Percentiles rank a stretch among this genome's conserved stretches.
phyloP scores from a whole-genome alignment of 1,140 invertebrate species.

The Drosophila santomea region DNA sequence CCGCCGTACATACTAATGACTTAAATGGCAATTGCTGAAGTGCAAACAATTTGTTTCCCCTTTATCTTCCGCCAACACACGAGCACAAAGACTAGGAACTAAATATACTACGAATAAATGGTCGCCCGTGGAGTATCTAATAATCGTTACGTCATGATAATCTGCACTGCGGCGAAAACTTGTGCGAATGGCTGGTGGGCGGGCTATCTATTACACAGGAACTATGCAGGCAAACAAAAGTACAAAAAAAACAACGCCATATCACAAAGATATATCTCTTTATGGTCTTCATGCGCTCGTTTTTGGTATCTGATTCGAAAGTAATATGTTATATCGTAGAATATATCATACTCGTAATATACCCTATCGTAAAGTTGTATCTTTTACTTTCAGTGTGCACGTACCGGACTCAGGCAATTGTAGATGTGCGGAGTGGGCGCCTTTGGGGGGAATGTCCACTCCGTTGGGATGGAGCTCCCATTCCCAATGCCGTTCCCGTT shows the following conservation, averaged over 20 bases:
- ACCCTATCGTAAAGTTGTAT: not conserved
- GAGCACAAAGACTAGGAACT: constrained; percentile 29
- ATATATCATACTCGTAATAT: not conserved
- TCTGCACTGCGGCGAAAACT: constrained; percentile 18
- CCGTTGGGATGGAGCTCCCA: constrained; percentile 32
- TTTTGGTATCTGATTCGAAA: too few relatives aligned
- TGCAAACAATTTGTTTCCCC: constrained; percentile 46
- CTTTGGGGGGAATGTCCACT: constrained; percentile 92
- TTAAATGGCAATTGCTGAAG: constrained; percentile 43
- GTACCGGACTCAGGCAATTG: constrained; percentile 92
- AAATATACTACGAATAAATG: constrained; percentile 16
- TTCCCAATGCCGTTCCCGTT: constrained; percentile 14
- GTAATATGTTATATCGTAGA: too few relatives aligned
- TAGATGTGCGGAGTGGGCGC: constrained; percentile 89
- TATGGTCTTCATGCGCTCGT: not conserved
- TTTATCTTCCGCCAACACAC: constrained; percentile 36
- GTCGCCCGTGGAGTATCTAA: constrained; percentile 40
- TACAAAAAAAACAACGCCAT: not conserved
- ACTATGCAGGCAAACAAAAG: too few relatives aligned
- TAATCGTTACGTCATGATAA: constrained; percentile 43
- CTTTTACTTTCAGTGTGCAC: constrained; percentile 47
- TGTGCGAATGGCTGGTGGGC: not conserved
- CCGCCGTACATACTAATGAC: constrained; percentile 44
- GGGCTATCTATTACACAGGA: too few relatives aligned
- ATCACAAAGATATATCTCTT: not conserved